Evolutionary conservation across 2,113 vertebrate genomes (phyloP).

Genomic region (Scomber colias): DNA sequence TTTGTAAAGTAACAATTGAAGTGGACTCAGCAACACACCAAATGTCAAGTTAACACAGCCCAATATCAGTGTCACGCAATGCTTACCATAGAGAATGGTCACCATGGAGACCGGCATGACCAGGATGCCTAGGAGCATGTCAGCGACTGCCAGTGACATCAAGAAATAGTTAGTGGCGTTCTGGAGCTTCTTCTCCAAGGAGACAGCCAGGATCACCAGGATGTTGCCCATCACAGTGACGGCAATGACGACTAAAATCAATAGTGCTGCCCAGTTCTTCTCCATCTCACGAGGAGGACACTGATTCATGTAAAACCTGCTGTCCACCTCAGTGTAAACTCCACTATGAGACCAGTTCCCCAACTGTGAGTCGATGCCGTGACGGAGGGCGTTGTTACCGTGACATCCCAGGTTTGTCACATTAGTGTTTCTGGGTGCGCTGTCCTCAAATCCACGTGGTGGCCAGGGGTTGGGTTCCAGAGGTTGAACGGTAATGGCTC

Average conservation of each 20-base stretch:
- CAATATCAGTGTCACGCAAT: constrained; percentile 37
- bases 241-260: constrained; percentile 89
- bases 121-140: constrained; percentile 96
- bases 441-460: constrained; percentile 14
- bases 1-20: constrained; percentile 7
- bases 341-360: constrained; percentile 63
- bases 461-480: constrained; percentile 58
- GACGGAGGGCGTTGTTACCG: background rate
- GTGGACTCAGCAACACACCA: constrained; percentile 37
- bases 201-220: constrained; percentile 96
- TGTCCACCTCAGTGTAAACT: background rate
- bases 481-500: constrained; percentile 19
- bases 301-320: constrained; percentile 11
- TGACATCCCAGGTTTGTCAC: constrained; percentile 37
- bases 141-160: constrained; percentile 97
- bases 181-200: constrained; percentile 96
- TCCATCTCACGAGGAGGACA: constrained; percentile 68
- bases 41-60: constrained; percentile 41
- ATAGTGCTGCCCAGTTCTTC: constrained; percentile 94
- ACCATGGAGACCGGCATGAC: constrained; percentile 98
- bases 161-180: constrained; percentile 98
- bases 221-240: constrained; percentile 96
- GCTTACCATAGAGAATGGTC: constrained; percentile 96
- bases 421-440: constrained; percentile 33
- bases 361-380: background rate